Evolutionary conservation across 2,113 vertebrate species (phyloP).

Genomic region (Stigmatopora argus): DNA sequence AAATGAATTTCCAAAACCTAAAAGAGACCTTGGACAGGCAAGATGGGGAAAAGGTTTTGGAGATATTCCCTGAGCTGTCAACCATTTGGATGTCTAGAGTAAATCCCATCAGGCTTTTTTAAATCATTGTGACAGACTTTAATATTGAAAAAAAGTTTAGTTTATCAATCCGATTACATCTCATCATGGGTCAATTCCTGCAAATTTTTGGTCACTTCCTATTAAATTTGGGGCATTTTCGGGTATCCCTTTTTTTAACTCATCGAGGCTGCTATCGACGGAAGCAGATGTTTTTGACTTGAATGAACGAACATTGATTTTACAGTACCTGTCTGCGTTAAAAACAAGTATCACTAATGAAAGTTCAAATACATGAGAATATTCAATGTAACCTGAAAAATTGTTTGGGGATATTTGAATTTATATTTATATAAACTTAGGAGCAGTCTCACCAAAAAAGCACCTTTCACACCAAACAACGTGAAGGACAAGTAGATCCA

Average conservation of each 20-base stretch:
- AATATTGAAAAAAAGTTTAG: too few relatives aligned
- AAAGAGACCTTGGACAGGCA: neutral
- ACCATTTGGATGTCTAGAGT: neutral
- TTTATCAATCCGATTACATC: too few relatives aligned
- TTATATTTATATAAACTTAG: neutral
- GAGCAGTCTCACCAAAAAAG: constrained; percentile 2
- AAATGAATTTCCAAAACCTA: neutral
- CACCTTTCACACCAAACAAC: neutral
- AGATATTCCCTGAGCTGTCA: neutral
- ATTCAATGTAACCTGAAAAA: neutral
- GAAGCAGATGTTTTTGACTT: too few relatives aligned
- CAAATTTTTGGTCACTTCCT: too few relatives aligned
- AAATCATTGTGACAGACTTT: neutral
- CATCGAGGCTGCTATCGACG: too few relatives aligned
- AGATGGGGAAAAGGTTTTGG: neutral
- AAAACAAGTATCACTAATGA: too few relatives aligned
- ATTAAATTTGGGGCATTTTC: too few relatives aligned
- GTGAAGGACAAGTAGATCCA: constrained; percentile 16
- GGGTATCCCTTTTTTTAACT: too few relatives aligned
- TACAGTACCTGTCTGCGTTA: too few relatives aligned
- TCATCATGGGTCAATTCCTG: too few relatives aligned
- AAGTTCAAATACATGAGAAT: too few relatives aligned
- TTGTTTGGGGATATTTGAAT: neutral
- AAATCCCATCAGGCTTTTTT: neutral
- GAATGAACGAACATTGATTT: too few relatives aligned